A percentile compares a stretch with the other conserved stretches of the same genome.
Evolutionary conservation across 2,888 invertebrate species (phyloP).

Genomic region (Pemphredon lugubris): DNA sequence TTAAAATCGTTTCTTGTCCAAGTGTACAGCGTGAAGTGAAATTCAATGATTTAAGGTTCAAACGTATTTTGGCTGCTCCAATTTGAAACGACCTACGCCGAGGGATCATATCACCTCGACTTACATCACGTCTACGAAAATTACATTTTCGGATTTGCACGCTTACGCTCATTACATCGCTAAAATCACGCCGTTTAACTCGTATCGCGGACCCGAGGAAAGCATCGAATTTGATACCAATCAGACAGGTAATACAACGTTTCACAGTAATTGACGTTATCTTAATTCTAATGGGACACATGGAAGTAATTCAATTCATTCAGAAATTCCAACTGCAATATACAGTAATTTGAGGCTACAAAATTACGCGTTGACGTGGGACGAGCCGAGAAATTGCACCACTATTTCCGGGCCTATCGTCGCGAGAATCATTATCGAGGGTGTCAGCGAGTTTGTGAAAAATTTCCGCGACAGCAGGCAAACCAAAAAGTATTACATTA

Average conservation of each 20-base stretch:
- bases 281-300: not conserved
- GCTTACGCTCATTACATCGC: constrained; percentile 59
- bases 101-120: not conserved
- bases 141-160: constrained; percentile 36
- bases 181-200: constrained; percentile 46
- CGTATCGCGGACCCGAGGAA: constrained; percentile 31
- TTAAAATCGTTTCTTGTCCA: not conserved
- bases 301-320: no score
- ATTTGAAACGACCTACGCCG: not conserved
- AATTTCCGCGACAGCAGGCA: not conserved
- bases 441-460: constrained; percentile 40
- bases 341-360: constrained; percentile 44
- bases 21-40: not conserved
- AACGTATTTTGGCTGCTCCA: constrained; percentile 11
- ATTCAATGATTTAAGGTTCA: constrained; percentile 11
- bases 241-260: not conserved
- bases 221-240: not conserved
- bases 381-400: constrained; percentile 60
- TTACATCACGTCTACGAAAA: not conserved
- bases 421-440: constrained; percentile 46
- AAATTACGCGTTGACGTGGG: constrained; percentile 51
- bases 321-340: constrained; percentile 62
- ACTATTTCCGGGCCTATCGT: constrained; percentile 59
- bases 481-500: not conserved
- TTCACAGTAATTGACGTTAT: not conserved